Conservation (phyloP, 2,113 vertebrate species). For the Manacus vitellinus region DNA sequence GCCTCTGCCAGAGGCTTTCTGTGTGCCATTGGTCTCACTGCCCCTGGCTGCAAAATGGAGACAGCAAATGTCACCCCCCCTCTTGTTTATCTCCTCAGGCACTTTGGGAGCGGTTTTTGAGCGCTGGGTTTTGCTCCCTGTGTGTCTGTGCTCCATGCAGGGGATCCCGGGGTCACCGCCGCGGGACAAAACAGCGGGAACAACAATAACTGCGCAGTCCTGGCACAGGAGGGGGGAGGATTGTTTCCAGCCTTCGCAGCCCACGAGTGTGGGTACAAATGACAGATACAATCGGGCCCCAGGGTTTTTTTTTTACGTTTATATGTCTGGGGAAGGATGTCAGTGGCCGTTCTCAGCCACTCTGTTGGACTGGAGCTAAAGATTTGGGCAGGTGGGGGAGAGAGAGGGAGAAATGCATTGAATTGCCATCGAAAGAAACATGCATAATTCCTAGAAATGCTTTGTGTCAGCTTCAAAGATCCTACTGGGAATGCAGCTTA, state of each 20-base stretch:
- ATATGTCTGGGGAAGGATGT: slow-evolving; percentile 14
- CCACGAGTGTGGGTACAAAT: not conserved
- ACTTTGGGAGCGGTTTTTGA: not conserved
- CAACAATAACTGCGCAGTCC: not conserved
- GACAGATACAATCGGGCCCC: not conserved
- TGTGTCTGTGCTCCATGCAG: accelerated
- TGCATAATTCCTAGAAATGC: slow-evolving; percentile 61
- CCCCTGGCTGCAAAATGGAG: not conserved
- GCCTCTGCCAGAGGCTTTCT: not conserved
- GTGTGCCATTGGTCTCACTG: not conserved
- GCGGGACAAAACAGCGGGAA: not conserved
- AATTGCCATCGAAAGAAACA: slow-evolving; percentile 26
- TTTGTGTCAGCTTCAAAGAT: slow-evolving; percentile 54
- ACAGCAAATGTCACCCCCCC: not conserved
- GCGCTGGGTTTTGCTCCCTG: not conserved
- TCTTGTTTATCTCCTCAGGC: not conserved
- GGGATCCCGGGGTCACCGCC: not conserved
- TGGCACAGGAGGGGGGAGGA: slow-evolving; percentile 27
- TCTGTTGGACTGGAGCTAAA: slow-evolving; percentile 34
- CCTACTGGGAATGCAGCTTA: slow-evolving; percentile 44
- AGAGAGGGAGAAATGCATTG: not conserved
- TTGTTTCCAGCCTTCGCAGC: not conserved
- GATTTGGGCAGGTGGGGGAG: slow-evolving; percentile 7
- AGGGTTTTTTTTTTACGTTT: not conserved
- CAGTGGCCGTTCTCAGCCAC: slow-evolving; percentile 39